Evolutionary conservation across 2,888 invertebrate genomes (phyloP).

Genomic region (Oxycera nigricornis): DNA sequence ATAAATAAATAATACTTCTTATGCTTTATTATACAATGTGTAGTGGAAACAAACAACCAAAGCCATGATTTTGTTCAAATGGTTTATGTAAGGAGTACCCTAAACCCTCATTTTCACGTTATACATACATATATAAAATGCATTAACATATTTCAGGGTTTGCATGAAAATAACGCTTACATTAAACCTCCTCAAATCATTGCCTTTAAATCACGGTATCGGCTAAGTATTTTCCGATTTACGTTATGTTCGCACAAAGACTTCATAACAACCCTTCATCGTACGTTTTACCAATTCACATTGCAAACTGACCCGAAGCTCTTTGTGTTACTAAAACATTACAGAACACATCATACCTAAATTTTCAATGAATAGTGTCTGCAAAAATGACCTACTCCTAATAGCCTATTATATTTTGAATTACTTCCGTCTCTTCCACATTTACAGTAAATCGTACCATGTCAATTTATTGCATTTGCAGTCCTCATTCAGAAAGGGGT

Average conservation of each 20-base stretch:
- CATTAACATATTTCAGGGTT: too few species aligned
- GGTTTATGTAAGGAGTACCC: too few species aligned
- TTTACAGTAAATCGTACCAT: not conserved
- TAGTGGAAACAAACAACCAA: too few species aligned
- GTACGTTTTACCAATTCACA: not conserved
- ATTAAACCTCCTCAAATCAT: constrained; percentile 19
- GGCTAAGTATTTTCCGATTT: constrained; percentile 34
- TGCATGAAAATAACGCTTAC: too few species aligned
- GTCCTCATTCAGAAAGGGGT: constrained; percentile 12
- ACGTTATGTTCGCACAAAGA: constrained; percentile 37
- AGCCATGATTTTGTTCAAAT: too few species aligned
- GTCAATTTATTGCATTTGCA: not conserved
- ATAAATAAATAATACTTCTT: too few species aligned
- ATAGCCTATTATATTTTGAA: constrained; percentile 29
- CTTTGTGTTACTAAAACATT: constrained; percentile 15
- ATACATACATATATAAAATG: too few species aligned
- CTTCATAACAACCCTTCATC: constrained; percentile 22
- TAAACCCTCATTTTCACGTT: too few species aligned
- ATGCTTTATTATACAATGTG: too few species aligned
- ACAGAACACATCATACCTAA: constrained; percentile 20
- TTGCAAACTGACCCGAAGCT: not conserved
- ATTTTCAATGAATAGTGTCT: constrained; percentile 7
- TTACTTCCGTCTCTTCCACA: constrained; percentile 26
- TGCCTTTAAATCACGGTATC: constrained; percentile 27
- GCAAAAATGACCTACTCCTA: constrained; percentile 26